A percentile compares a stretch with the other conserved stretches of the same genome.
Conservation (phyloP, 2,113 vertebrate species). For the Nymphicus hollandicus region DNA sequence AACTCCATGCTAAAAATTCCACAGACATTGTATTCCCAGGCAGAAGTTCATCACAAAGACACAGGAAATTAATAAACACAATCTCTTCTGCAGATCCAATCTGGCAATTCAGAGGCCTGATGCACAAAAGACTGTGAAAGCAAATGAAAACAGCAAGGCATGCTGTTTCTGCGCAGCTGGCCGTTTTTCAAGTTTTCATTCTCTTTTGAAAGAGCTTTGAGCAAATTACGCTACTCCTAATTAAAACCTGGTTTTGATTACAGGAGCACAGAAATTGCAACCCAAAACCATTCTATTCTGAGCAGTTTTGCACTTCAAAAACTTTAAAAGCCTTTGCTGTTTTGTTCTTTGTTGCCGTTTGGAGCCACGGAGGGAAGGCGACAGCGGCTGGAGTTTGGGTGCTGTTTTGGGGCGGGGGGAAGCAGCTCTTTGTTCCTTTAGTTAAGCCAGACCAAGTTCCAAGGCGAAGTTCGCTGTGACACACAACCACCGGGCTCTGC, state of each 20-base stretch:
- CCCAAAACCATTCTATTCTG: neutral
- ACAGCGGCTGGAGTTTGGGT: neutral
- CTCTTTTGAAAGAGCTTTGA: neutral
- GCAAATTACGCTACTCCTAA: neutral
- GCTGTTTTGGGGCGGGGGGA: neutral
- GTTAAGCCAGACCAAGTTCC: neutral
- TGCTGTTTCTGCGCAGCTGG: neutral
- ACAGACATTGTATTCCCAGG: neutral
- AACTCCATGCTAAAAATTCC: neutral
- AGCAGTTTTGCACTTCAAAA: neutral
- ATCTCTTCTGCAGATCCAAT: neutral
- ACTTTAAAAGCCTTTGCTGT: neutral
- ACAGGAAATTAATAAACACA: neutral
- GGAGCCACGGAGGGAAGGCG: neutral
- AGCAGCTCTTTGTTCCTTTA: conserved; percentile 17
- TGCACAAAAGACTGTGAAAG: neutral
- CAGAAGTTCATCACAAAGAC: neutral
- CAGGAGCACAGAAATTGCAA: neutral
- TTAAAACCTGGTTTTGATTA: neutral
- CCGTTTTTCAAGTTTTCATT: neutral
- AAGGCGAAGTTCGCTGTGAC: neutral
- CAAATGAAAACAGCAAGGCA: neutral
- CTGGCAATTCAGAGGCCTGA: neutral
- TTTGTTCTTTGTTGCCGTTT: neutral
- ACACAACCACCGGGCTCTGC: neutral